A percentile compares a stretch with the other conserved stretches of the same genome.
Evolutionary conservation across 2,797 vertebrate genomes (phyloP).

Genomic region (Potorous gilbertii): DNA sequence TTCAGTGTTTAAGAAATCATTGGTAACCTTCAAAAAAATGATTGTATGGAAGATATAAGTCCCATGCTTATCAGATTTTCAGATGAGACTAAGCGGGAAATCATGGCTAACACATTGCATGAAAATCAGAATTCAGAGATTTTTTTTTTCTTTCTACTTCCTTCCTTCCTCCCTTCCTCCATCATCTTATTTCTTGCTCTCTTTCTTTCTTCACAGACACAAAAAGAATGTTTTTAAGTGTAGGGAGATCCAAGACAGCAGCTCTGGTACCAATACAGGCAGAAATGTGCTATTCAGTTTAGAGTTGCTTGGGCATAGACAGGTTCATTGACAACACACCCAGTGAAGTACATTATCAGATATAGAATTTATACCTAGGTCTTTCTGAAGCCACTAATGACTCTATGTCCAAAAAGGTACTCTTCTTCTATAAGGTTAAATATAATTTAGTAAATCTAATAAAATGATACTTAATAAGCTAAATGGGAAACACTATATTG

Average conservation of each 20-base stretch:
- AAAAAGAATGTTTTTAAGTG: not conserved
- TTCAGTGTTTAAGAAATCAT: too few species aligned
- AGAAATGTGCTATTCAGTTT: not conserved
- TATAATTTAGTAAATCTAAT: not conserved
- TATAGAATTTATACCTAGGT: not conserved
- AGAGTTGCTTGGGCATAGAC: not conserved
- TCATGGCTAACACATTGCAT: too few species aligned
- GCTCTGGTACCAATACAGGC: not conserved
- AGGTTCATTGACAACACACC: not conserved
- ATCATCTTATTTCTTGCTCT: too few species aligned
- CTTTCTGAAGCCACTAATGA: not conserved
- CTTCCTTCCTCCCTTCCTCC: too few species aligned
- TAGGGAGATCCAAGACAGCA: not conserved
- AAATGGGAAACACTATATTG: not conserved
- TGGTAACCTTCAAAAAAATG: too few species aligned
- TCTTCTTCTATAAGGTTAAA: not conserved
- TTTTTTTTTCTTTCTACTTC: too few species aligned
- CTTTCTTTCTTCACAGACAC: too few species aligned
- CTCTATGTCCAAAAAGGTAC: not conserved
- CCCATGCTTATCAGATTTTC: too few species aligned
- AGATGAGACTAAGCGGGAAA: too few species aligned
- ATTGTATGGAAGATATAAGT: too few species aligned
- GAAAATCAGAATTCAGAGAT: too few species aligned
- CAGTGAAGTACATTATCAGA: not conserved
- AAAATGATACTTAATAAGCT: not conserved